Conservation (phyloP, 2,888 invertebrate genomes). For the Ametastegia equiseti region DNA sequence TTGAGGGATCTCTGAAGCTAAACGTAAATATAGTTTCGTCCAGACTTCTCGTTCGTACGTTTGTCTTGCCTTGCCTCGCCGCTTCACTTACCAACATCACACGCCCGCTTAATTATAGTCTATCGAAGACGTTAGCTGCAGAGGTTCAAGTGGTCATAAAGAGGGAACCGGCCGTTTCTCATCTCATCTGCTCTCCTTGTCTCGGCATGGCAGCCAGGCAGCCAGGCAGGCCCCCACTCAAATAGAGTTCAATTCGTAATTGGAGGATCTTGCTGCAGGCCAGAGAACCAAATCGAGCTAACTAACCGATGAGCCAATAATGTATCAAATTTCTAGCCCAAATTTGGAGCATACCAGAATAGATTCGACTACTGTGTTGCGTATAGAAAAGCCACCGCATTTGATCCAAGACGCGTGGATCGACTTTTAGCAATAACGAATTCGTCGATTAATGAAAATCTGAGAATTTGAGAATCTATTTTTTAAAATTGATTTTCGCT, state of each 20-base stretch:
- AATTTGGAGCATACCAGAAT: neutral
- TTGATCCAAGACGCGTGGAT: too few species aligned
- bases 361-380: neutral
- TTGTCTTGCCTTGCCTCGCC: neutral
- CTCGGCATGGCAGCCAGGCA: slow-evolving; percentile 44
- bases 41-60: slow-evolving; percentile 22
- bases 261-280: slow-evolving; percentile 21
- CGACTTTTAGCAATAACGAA: too few species aligned
- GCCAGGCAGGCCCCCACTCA: slow-evolving; percentile 10
- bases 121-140: slow-evolving; percentile 42
- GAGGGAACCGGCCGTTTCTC: slow-evolving; percentile 43
- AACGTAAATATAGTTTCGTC: slow-evolving; percentile 40
- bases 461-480: too few species aligned
- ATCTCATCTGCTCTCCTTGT: slow-evolving; percentile 27
- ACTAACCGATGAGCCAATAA: slow-evolving; percentile 23
- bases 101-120: slow-evolving; percentile 45
- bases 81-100: slow-evolving; percentile 44
- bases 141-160: slow-evolving; percentile 46
- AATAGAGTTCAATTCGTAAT: slow-evolving; percentile 32
- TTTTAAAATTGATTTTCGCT: too few species aligned
- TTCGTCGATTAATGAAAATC: too few species aligned
- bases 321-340: slow-evolving; percentile 24
- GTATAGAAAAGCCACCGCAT: too few species aligned
- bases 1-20: neutral
- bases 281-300: slow-evolving; percentile 29